Evolutionary conservation across 2,113 vertebrate genomes (phyloP), one percentile per base, ranked within the genome.

Genomic region (Rhinoptilus africanus): DNA sequence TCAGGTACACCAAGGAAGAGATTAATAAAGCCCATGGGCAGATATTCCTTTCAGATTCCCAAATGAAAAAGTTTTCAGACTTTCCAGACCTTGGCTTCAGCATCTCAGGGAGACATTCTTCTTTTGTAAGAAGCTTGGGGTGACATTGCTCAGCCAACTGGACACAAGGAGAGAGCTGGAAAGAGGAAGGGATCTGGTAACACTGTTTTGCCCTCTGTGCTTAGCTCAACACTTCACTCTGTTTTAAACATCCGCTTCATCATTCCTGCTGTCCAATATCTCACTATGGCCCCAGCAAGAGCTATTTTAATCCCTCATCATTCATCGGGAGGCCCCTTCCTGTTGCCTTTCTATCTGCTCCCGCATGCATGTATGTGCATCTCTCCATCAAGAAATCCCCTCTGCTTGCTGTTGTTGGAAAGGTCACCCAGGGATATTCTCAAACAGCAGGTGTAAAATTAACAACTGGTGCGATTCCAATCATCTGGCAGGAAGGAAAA

Each of bases 281-380:
- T 94, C 93, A 88, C 84, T 21, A 60, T 67, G 85, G 96, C 93
- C 94, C 72, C 82, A 93, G 85, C 85, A 81, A 57, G 87, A 95
- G 95, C 95, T 97, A 97, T 97, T 97, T 97, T 97, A 96, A 97
- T 97, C 93, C 77, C 94, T 85, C 78, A 59, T 97, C 95, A 89
- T 97, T 97, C 96, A 97, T 94, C 92, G 11, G 76, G 90, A 88
- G 95, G 93, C 93, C 95, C 83, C 73, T 97, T 96, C 95, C 95
- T 93, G 79, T 97, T 96, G 86, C 27, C 81, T 90, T 84, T 92
- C 95, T 89, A 27, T 93, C 97, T 91, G 75, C 45, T 96, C 74
- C 91, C 3, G 2, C 83, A 16, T 94, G 88, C 63, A 30, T n/a
- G 51, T 13, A 15, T 85, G 75, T 67, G 67, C 88, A 92, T 96